Percentiles rank a stretch among this genome's conserved stretches.
Conservation (phyloP, 2,888 invertebrate genomes). For the Melanophora roralis region DNA sequence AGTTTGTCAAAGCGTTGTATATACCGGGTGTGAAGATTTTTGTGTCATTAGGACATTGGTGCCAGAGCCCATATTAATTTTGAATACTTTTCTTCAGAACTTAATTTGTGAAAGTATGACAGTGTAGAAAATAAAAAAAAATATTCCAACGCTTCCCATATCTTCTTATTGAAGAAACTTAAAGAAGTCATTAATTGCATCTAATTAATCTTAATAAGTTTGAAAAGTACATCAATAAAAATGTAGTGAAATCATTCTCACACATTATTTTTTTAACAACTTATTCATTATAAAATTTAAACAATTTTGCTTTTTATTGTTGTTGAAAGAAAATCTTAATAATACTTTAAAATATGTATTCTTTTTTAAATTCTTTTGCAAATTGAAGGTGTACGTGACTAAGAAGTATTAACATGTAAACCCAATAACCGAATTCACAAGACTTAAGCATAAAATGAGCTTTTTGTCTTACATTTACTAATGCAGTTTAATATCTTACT, state of each 20-base stretch:
- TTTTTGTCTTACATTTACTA: slow-evolving; percentile 21
- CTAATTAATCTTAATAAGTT: slow-evolving; percentile 1
- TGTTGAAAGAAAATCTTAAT: not conserved
- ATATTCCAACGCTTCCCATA: no score
- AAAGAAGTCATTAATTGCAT: slow-evolving; percentile 1
- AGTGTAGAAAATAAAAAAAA: no score
- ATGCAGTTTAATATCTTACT: slow-evolving; percentile 1
- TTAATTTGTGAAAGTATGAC: no score
- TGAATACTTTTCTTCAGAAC: no score
- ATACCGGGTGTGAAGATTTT: no score
- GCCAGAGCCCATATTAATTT: no score
- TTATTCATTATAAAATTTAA: slow-evolving; percentile 9
- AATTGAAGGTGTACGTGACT: slow-evolving; percentile 62
- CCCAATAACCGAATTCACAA: slow-evolving; percentile 61
- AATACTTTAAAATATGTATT: not conserved
- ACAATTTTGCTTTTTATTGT: not conserved
- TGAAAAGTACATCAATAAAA: not conserved
- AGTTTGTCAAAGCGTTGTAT: no score
- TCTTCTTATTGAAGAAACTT: not conserved
- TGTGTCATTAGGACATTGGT: no score
- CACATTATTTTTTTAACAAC: slow-evolving; percentile 16
- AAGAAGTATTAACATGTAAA: slow-evolving; percentile 54
- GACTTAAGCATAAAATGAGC: slow-evolving; percentile 41
- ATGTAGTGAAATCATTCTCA: slow-evolving; percentile 38
- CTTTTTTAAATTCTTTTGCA: slow-evolving; percentile 26